Conservation (phyloP, 1,140 invertebrate species). For the Watersipora subatra region DNA sequence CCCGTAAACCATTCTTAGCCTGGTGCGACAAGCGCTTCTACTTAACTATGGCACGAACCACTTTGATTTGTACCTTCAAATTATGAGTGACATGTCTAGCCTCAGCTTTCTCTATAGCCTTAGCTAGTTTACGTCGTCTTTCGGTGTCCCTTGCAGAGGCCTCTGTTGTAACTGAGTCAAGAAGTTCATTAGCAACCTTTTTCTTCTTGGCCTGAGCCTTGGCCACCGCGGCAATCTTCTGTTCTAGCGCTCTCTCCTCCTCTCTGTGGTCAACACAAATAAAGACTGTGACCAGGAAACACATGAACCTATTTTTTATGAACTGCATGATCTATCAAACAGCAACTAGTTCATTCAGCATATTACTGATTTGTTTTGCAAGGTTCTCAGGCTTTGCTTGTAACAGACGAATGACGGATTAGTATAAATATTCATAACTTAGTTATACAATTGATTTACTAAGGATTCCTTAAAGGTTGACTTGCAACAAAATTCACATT, state of each 20-base stretch:
- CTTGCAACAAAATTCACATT: too few relatives aligned
- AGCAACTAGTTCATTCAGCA: too few relatives aligned
- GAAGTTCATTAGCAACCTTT: neutral
- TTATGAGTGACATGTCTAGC: slow-evolving; percentile 15
- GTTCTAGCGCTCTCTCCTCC: neutral
- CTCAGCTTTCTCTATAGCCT: slow-evolving; percentile 11
- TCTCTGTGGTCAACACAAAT: neutral
- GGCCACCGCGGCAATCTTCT: neutral
- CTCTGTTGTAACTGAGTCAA: neutral
- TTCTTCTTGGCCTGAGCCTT: neutral
- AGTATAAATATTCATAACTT: too few relatives aligned
- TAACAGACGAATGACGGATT: too few relatives aligned
- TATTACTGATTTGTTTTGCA: too few relatives aligned
- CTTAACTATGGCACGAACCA: too few relatives aligned
- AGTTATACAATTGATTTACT: too few relatives aligned
- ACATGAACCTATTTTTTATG: neutral
- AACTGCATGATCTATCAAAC: too few relatives aligned
- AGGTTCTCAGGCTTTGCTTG: too few relatives aligned
- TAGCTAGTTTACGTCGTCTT: slow-evolving; percentile 1
- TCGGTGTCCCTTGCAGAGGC: neutral
- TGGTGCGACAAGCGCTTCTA: too few relatives aligned
- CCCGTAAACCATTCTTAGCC: too few relatives aligned
- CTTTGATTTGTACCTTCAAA: slow-evolving; percentile 19
- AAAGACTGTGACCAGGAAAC: neutral
- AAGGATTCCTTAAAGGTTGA: too few relatives aligned